Percentiles rank a stretch among this genome's conserved stretches.
Evolutionary conservation across 2,797 vertebrate genomes (phyloP).

Genomic region (Acipenser ruthenus): DNA sequence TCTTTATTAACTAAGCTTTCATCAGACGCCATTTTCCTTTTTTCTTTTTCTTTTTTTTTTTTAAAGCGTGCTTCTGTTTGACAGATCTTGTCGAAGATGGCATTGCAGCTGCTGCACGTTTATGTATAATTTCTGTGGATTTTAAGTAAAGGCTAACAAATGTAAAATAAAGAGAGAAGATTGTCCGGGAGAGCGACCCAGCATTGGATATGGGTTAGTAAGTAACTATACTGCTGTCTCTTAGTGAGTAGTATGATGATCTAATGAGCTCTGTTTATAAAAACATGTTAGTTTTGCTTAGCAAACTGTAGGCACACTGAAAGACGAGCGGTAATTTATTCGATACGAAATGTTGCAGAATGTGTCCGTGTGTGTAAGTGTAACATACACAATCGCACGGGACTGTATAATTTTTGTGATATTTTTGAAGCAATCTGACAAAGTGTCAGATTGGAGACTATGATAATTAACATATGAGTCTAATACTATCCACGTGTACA

Average conservation of each 20-base stretch:
- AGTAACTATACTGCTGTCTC: slow-evolving; percentile 16
- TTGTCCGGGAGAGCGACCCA: slow-evolving; percentile 44
- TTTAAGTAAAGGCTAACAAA: slow-evolving; percentile 56
- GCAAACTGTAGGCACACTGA: too few relatives aligned
- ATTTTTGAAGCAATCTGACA: too few relatives aligned
- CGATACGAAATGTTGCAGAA: too few relatives aligned
- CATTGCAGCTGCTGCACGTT: slow-evolving; percentile 49
- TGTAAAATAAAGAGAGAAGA: slow-evolving; percentile 41
- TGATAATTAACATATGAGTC: too few relatives aligned
- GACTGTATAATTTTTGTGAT: too few relatives aligned
- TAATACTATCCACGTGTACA: too few relatives aligned
- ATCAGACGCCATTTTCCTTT: slow-evolving; percentile 67
- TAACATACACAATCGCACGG: too few relatives aligned
- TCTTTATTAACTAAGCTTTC: slow-evolving; percentile 32
- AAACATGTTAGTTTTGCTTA: too few relatives aligned
- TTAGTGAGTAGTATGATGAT: background rate
- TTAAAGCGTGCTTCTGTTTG: slow-evolving; percentile 49
- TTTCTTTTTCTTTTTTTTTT: slow-evolving; percentile 32
- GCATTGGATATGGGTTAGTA: slow-evolving; percentile 70
- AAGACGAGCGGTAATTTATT: too few relatives aligned
- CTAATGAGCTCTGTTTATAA: background rate
- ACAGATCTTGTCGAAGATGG: slow-evolving; percentile 64
- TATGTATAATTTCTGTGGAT: slow-evolving; percentile 61
- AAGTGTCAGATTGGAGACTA: too few relatives aligned
- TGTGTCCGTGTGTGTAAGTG: too few relatives aligned